Base-by-base conservation (phyloP, 2,888 invertebrate species). In the Tetramorium bicarinatum region DNA sequence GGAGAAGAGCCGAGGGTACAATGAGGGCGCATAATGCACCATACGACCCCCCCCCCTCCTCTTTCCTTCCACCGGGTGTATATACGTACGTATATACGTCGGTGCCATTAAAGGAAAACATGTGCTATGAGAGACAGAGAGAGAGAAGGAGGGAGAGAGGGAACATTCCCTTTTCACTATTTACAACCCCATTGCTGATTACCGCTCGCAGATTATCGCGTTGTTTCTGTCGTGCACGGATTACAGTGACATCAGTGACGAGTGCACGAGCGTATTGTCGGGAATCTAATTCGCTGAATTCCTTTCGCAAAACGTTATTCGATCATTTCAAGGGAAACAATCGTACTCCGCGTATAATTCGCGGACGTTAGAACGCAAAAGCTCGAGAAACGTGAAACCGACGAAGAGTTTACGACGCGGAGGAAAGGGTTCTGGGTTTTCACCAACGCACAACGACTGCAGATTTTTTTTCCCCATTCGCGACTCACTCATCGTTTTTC, bases 21-120 rank as follows among this genome's bases (percentile, higher is more conserved):
- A 88, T 90, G 91, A 86, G 87, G 75, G 83, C 87, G 84, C 87
- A 92, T 92, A 92, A 92, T 92, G 91, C 90, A 90, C 85, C 89
- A 85, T 85, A 88, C 88, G 89, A 88, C 88, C 84, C 77, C 25
- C 25, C 25, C 25, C 83, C 88, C 84, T 75, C 83, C 81, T 85
- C 87, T 75, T 76, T 76, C 84, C 47, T 62, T 61, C 64, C 77
- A 69, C 54, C 56, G 67, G 69, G 59, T 72, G 61, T 79, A 54
- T 69, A 76, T 47, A 76, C 76, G n/a, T 56, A 56, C 15, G 54
- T 77, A 44, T 67, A 52, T 56, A 67, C 83, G 62, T 75, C 84
- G 64, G 67, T 83, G 85, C 87, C 86, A 89, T 89, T 91, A 89
- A 88, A 90, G 87, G 84, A 87, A 88, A 87, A 87, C 87, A 86